phyloP scores from a whole-genome alignment of 2,888 invertebrate genomes.

The Drosophila macrospina region DNA sequence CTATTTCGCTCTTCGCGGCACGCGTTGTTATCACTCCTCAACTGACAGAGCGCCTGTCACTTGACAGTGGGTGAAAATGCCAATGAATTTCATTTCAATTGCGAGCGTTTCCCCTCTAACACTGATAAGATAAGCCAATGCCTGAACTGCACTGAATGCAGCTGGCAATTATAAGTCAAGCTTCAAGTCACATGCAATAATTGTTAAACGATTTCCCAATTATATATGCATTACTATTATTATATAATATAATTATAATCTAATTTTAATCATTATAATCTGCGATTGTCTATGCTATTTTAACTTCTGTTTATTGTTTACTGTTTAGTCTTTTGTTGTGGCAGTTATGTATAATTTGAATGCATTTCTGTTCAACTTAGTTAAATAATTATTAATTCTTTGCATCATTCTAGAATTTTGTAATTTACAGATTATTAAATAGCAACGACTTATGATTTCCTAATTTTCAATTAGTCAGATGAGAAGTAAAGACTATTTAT shows the following conservation, averaged over 20 bases:
- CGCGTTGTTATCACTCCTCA: constrained; percentile 54
- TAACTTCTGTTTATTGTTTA: not conserved
- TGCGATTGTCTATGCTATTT: no score
- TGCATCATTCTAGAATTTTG: no score
- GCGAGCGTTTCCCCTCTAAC: constrained; percentile 5
- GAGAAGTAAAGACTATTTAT: no score
- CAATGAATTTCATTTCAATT: constrained; percentile 64
- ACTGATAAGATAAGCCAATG: constrained; percentile 39
- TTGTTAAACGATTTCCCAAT: not conserved
- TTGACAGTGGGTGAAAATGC: constrained; percentile 69
- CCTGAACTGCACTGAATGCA: not conserved
- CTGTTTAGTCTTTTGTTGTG: not conserved
- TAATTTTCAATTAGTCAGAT: no score
- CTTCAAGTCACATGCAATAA: not conserved
- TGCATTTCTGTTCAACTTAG: no score
- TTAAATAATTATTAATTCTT: no score
- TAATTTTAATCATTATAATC: no score
- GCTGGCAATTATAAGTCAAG: constrained; percentile 24
- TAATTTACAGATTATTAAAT: no score
- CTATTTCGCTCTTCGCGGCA: constrained; percentile 22
- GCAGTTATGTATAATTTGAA: not conserved
- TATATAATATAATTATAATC: no score
- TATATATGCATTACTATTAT: no score
- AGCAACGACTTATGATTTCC: no score
- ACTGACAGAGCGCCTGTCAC: constrained; percentile 31